A percentile compares a stretch with the other conserved stretches of the same genome.
phyloP scores from a whole-genome alignment of 2,888 invertebrate species.

The Diarsia dahlii region DNA sequence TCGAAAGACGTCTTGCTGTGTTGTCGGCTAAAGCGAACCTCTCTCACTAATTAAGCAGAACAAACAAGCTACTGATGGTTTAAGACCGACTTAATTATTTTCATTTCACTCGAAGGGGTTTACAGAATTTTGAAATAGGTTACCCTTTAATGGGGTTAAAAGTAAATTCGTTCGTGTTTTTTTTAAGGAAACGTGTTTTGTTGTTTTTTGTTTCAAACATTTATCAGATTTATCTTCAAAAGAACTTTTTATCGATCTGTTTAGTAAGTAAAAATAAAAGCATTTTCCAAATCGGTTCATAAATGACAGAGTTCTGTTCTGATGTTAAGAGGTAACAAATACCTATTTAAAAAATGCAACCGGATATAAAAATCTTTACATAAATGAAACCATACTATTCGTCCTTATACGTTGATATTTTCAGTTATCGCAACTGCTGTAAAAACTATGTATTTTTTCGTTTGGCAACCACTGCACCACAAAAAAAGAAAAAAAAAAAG shows the following conservation, averaged over 20 bases:
- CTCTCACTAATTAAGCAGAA: slow-evolving; percentile 74
- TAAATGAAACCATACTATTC: not conserved
- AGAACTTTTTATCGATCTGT: not conserved
- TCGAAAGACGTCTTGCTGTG: slow-evolving; percentile 22
- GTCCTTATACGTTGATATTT: not conserved
- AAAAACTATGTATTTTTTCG: not conserved
- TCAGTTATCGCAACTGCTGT: not conserved
- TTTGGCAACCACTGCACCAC: not conserved
- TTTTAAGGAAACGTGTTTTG: not conserved
- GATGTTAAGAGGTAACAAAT: no score
- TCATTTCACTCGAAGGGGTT: slow-evolving; percentile 58
- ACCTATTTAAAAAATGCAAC: no score
- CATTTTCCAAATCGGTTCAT: no score
- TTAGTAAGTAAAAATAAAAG: not conserved
- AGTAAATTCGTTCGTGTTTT: slow-evolving; percentile 13
- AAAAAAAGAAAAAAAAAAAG: no score
- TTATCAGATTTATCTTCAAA: not conserved
- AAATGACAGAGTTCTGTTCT: no score
- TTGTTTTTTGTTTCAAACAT: not conserved
- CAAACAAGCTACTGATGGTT: slow-evolving; percentile 66
- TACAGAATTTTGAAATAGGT: slow-evolving; percentile 43
- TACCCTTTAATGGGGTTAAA: slow-evolving; percentile 15
- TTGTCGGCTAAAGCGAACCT: slow-evolving; percentile 57
- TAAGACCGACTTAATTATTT: slow-evolving; percentile 70
- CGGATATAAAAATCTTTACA: not conserved